Evolutionary conservation across 2,797 vertebrate species (phyloP), one percentile per base, ranked within the genome.

Genomic region (Valencia hispanica): DNA sequence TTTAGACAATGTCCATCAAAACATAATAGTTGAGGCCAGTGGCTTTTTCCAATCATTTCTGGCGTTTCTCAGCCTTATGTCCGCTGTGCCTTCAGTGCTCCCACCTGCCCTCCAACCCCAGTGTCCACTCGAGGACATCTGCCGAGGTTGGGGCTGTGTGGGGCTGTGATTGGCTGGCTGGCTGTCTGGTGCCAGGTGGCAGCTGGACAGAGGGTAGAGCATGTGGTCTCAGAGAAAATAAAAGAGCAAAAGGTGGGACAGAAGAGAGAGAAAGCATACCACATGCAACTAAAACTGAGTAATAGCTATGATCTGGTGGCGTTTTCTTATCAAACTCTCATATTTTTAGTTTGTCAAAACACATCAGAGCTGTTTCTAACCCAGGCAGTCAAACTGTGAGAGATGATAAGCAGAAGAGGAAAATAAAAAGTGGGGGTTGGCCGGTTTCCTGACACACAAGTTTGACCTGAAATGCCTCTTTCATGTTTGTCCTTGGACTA

Each of bases 71-170:
- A 74, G 41, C 73, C 74, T 41, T 78, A 78, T 85, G 80, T 84
- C 69, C 69, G 25, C 66, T 79, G 73, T 74, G 79, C 74, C 86
- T 76, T 47, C 73, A 63, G 79, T 48, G 74, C 81, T 88, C 84
- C 82, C 30, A 32, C 20, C 39, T 66, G 65, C 90, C 84, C 39
- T 81, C 88, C 84, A 77, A 32, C 80, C 79, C 80, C 73, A 41
- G 47, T 50, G 84, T 92, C 89, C 90, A 91, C 85, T 81, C 73
- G 4, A 70, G 84, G 88, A 94, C 94, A 95, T 94, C 94, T 95
- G 94, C 88, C 0, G 75, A 74, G 91, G 92, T 89, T 78, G 68
- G 48, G 22, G 80, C 84, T 47, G 79, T 73, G 78, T 84, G 86
- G 89, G 86, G 78, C 82, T 32, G 73, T 68, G 80, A 78, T 89